These are phyloP conservation scores for Callionymus lyra DNA, from an alignment of 2,113 vertebrate genomes.

Conservation along the genomic window DNA sequence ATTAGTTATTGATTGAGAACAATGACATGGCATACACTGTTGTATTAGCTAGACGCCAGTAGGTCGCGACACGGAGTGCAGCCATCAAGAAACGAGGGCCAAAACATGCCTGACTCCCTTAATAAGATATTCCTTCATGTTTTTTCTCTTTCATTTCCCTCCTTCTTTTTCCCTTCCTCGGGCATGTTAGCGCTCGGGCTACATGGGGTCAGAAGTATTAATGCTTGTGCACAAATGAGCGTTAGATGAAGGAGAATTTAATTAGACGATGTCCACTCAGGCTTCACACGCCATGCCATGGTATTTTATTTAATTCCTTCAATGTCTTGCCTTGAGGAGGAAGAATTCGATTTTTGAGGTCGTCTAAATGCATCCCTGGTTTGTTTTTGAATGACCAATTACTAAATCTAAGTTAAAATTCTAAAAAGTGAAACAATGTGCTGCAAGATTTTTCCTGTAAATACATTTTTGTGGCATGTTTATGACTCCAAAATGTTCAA, in stretches of 20 bases:
- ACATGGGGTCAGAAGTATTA: conserved; percentile 69
- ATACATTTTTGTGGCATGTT: no score
- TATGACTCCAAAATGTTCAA: no score
- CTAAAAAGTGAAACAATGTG: no score
- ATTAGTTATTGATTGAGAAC: conserved; percentile 99
- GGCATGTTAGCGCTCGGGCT: conserved; percentile 58
- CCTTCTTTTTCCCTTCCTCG: conserved; percentile 53
- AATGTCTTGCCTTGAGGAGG: no score
- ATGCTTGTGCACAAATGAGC: conserved; percentile 56
- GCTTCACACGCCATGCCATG: conserved; percentile 28
- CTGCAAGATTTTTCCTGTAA: no score
- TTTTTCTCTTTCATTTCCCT: conserved; percentile 60
- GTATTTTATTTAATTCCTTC: conserved; percentile 3
- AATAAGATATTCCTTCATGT: conserved; percentile 69
- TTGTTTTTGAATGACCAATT: no score
- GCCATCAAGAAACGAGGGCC: conserved; percentile 76
- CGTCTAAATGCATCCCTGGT: no score
- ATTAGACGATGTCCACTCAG: conserved; percentile 54
- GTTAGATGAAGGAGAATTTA: conserved; percentile 60
- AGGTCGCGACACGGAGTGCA: conserved; percentile 75
- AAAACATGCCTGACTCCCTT: conserved; percentile 69
- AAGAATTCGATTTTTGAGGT: no score
- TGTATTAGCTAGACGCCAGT: conserved; percentile 82
- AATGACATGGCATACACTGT: conserved; percentile 72
- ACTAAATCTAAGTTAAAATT: no score